A percentile compares a stretch with the other conserved stretches of the same genome.
Conservation (phyloP, 92 coral and sea anemone genomes). For the Diadumene lineata region DNA sequence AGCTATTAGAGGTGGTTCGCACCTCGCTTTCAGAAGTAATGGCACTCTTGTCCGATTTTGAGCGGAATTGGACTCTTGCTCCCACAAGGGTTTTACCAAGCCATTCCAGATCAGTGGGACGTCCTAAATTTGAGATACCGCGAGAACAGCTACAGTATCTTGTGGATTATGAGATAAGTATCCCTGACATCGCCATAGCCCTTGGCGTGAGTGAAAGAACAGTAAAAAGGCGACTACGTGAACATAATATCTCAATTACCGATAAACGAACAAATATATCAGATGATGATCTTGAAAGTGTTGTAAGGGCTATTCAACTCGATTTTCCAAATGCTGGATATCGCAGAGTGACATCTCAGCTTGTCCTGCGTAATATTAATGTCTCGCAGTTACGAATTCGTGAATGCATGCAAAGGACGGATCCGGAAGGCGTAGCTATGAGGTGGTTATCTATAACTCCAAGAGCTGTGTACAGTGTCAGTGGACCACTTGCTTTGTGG, state of each 20-base stretch:
- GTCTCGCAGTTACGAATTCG: slow-evolving; percentile 47
- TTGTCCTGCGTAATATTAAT: slow-evolving; percentile 33
- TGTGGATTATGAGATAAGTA: slow-evolving; percentile 41
- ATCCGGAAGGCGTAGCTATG: slow-evolving; percentile 49
- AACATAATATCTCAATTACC: not conserved
- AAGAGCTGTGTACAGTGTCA: slow-evolving; percentile 52
- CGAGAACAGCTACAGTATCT: slow-evolving; percentile 48
- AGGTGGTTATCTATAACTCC: slow-evolving; percentile 59
- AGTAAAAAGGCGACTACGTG: not conserved
- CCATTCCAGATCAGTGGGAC: too few relatives aligned
- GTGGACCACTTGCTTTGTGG: slow-evolving; percentile 68
- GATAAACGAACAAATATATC: not conserved
- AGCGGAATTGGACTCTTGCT: too few relatives aligned
- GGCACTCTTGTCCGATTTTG: too few relatives aligned
- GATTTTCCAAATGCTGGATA: slow-evolving; percentile 28
- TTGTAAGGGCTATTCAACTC: not conserved
- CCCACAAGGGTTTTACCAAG: too few relatives aligned
- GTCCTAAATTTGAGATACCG: slow-evolving; percentile 48
- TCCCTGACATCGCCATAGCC: not conserved
- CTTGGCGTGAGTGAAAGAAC: not conserved
- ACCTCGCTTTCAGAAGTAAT: too few relatives aligned
- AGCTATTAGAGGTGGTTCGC: too few relatives aligned
- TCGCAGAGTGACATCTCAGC: slow-evolving; percentile 59
- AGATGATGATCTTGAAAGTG: not conserved
- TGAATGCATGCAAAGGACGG: slow-evolving; percentile 33